Conservation (phyloP, 2,888 invertebrate species). For the Clusia tigrina region DNA sequence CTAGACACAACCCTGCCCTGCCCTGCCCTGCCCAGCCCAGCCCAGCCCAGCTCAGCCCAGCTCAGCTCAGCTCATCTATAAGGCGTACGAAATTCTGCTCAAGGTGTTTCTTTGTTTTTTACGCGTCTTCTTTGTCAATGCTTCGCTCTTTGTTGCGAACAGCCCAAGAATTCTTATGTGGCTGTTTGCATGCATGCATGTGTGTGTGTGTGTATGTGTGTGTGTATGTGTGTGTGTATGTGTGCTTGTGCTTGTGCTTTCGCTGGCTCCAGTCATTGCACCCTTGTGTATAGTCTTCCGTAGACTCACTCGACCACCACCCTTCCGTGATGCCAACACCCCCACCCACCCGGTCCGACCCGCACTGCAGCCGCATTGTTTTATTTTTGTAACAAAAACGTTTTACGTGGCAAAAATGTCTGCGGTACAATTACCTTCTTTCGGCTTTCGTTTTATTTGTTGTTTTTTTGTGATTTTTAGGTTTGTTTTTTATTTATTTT, state of each 20-base stretch:
- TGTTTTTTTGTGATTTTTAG: slow-evolving; percentile 19
- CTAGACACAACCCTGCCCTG: too few relatives aligned
- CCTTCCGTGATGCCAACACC: background rate
- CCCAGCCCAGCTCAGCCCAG: too few relatives aligned
- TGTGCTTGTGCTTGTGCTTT: slow-evolving; percentile 24
- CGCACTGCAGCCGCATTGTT: slow-evolving; percentile 17
- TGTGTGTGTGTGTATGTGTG: slow-evolving; percentile 12
- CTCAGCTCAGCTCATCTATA: too few relatives aligned
- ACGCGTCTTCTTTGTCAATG: background rate
- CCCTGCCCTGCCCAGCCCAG: too few relatives aligned
- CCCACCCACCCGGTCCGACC: background rate
- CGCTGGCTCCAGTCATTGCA: slow-evolving; percentile 49
- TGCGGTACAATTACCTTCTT: slow-evolving; percentile 26
- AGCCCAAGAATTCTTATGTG: too few relatives aligned
- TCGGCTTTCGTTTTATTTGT: slow-evolving; percentile 12
- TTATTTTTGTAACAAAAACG: slow-evolving; percentile 13
- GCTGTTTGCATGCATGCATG: background rate
- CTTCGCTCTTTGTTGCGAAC: background rate
- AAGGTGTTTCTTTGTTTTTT: background rate
- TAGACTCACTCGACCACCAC: background rate
- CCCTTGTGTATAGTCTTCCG: slow-evolving; percentile 43
- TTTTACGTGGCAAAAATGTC: slow-evolving; percentile 28
- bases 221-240: background rate
- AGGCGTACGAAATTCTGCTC: background rate
- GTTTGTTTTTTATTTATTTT: slow-evolving; percentile 12